These are phyloP conservation scores for Halictus rubicundus DNA, from an alignment of 1,140 invertebrate genomes.

Conservation along the genomic window DNA sequence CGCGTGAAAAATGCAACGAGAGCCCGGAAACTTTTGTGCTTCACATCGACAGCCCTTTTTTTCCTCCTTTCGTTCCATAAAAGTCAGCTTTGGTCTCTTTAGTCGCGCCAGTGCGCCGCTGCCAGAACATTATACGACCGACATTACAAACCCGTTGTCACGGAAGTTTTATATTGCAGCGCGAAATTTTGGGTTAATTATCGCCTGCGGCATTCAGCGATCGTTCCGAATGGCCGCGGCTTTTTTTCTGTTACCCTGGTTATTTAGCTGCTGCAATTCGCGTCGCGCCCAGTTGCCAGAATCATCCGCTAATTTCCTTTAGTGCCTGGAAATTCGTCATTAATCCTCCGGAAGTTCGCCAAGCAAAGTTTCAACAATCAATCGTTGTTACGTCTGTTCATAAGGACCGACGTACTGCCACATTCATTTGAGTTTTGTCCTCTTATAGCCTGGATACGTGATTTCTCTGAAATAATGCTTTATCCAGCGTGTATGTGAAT, in stretches of 20 bases:
- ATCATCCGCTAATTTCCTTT: constrained; percentile 1
- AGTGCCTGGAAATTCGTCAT: background rate
- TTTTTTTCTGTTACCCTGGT: background rate
- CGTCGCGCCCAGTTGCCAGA: background rate
- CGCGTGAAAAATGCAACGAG: background rate
- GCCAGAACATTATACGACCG: constrained; percentile 57
- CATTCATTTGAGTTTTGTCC: background rate
- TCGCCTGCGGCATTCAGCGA: constrained; percentile 27
- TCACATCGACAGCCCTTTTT: constrained; percentile 55
- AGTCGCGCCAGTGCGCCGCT: constrained; percentile 42
- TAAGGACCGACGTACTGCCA: background rate
- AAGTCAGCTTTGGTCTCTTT: constrained; percentile 49
- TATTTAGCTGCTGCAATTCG: constrained; percentile 11
- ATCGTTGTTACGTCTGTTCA: constrained; percentile 4
- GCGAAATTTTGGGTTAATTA: constrained; percentile 51
- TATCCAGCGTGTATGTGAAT: background rate
- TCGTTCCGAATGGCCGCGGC: constrained; percentile 2
- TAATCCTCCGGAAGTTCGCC: background rate
- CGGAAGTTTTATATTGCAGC: constrained; percentile 48
- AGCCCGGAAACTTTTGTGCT: constrained; percentile 56
- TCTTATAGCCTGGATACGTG: background rate
- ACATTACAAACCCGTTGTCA: constrained; percentile 40
- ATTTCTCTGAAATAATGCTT: background rate
- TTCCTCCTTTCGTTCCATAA: constrained; percentile 45
- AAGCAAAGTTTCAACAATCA: background rate